Evolutionary conservation across 2,888 invertebrate genomes (phyloP).

Genomic region (Diploptera punctata): DNA sequence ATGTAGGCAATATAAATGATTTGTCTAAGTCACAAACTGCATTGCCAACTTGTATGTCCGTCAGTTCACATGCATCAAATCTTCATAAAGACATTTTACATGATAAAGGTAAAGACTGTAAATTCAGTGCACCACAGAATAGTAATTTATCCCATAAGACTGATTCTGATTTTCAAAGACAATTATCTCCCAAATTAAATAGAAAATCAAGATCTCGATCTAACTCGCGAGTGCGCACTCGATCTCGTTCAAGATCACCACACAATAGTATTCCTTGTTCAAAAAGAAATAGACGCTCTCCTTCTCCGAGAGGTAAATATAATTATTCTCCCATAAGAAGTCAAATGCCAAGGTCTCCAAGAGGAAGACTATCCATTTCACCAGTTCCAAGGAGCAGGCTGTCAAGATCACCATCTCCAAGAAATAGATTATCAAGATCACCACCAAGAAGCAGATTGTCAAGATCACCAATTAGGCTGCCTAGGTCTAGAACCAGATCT

Average conservation of each 20-base stretch:
- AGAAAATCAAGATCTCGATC: slow-evolving; percentile 22
- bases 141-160: too few species aligned
- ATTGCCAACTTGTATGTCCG: neutral
- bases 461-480: neutral
- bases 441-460: neutral
- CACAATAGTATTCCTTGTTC: neutral
- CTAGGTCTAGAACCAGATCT: slow-evolving; percentile 2
- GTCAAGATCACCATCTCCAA: slow-evolving; percentile 6
- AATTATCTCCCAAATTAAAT: too few species aligned
- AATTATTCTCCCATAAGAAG: slow-evolving; percentile 19
- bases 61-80: neutral
- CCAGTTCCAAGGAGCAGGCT: neutral
- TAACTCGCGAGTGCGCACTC: neutral
- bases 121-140: too few species aligned
- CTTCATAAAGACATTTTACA: neutral
- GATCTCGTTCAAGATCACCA: slow-evolving; percentile 10
- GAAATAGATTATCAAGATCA: neutral
- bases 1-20: neutral
- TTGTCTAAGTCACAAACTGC: neutral
- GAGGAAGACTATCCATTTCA: slow-evolving; percentile 19
- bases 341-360: slow-evolving; percentile 19
- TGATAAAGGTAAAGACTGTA: neutral
- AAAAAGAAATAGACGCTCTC: slow-evolving; percentile 1
- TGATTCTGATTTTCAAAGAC: too few species aligned
- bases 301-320: slow-evolving; percentile 16